Base-by-base conservation (phyloP, 1,140 invertebrate species). In the Drosophila lini region DNA sequence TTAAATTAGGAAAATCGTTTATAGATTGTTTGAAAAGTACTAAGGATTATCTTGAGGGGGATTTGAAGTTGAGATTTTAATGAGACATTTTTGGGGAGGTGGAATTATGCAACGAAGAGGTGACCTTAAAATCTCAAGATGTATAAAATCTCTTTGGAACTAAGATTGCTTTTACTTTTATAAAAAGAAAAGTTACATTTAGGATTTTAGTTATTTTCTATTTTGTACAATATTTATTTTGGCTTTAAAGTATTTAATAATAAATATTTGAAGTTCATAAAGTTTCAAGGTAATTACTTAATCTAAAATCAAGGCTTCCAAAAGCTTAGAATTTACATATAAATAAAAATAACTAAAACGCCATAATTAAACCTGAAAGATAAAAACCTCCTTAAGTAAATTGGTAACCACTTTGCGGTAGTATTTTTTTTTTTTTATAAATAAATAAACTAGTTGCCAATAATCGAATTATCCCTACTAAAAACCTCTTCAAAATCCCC, bases 381-480 rank as follows among this genome's bases (percentile, higher is more conserved):
- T 19, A 19, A 42, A 19, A 44, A 11, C 10, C 5, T 19, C 10
- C 5, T 25, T 1, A 45, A 45, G 19, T 28, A 16, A 31, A 7
- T 45, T 45, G 22, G 34, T 15, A 52, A 10, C 11, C n/a, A 2
- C 16, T 36, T 25, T 1, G 10, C 5, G 22, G 6, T 47, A 45
- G 13, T 32, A 28, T 15, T 10, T 19, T 41, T 41, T 8, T 15
- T 4, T 36, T 5, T 22, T 4, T 42, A 31, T 42, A 50, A 62
- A 75, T 50, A 10, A 53, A 34, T 57, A 10, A 53, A 34, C 52
- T 15, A 15, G 13, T 28, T 36, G 22, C 32, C 58, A 36, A 52
- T 65, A 76, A 59, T 59, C 55, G 41, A 76, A 56, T 68, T 76
- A 47, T 52, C 60, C 19, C 32, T 44, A 53, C 13, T 61, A 60